Percentiles rank a stretch among this genome's conserved stretches.
phyloP scores from a whole-genome alignment of 2,113 vertebrate genomes.

The Caranx ignobilis region DNA sequence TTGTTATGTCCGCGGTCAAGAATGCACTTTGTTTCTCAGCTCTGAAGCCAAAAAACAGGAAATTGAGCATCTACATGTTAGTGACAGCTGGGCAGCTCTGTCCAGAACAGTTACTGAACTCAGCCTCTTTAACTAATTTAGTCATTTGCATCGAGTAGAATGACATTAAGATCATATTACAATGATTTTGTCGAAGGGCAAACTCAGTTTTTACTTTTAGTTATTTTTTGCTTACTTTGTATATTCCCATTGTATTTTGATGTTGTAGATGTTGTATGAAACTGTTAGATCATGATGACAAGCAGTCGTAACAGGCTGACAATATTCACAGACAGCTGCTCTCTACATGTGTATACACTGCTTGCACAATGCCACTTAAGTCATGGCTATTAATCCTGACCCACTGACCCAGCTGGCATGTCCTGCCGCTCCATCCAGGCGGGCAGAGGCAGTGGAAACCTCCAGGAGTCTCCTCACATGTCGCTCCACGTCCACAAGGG shows the following conservation, averaged over 20 bases:
- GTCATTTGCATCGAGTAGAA: no score
- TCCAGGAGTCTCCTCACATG: constrained; percentile 92
- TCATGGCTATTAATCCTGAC: constrained; percentile 8
- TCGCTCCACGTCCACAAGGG: constrained; percentile 94
- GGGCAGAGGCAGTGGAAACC: constrained; percentile 94
- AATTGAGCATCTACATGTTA: neutral
- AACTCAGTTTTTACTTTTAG: no score
- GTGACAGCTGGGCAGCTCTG: neutral
- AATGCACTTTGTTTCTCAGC: neutral
- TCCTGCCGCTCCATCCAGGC: constrained; percentile 95
- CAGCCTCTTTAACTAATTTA: neutral
- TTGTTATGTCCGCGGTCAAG: neutral
- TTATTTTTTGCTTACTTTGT: neutral
- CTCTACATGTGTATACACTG: neutral
- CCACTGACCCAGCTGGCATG: constrained; percentile 94
- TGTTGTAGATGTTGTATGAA: neutral
- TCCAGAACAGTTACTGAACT: neutral
- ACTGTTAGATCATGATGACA: neutral
- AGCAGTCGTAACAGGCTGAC: neutral
- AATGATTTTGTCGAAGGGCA: no score
- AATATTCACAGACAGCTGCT: neutral
- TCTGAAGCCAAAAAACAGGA: neutral
- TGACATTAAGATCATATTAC: no score
- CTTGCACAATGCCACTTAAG: neutral
- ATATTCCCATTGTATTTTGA: neutral